Percentiles rank a stretch among this genome's conserved stretches.
Evolutionary conservation across 1,140 invertebrate species (phyloP).

Genomic region (Penaeus vannamei): DNA sequence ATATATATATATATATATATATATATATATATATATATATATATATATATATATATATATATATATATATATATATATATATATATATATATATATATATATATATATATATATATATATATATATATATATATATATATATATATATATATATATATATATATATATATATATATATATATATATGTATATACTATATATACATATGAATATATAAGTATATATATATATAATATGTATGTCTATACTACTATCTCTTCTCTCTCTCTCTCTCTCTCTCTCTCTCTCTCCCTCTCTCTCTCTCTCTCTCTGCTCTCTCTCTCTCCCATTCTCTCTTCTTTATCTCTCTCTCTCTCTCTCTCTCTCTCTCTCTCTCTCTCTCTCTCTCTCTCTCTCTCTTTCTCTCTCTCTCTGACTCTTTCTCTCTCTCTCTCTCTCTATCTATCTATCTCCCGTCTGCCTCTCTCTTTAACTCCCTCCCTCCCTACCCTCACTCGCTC

Average conservation of each 20-base stretch:
- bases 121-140: too few species aligned
- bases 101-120: too few species aligned
- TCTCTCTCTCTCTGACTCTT: neutral
- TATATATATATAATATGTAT: neutral
- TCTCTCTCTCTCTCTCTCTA: slow-evolving; percentile 25
- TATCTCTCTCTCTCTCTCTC: neutral
- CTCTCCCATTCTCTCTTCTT: neutral
- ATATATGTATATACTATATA: neutral
- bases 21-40: too few species aligned
- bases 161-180: too few species aligned
- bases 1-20: too few species aligned
- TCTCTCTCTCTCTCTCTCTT: too few species aligned
- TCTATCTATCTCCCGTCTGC: too few species aligned
- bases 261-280: neutral
- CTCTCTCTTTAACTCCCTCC: too few species aligned
- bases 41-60: too few species aligned
- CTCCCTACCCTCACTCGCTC: neutral
- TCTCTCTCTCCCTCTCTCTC: neutral
- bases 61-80: too few species aligned
- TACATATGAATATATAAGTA: slow-evolving; percentile 4
- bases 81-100: too few species aligned
- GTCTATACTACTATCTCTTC: neutral
- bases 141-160: too few species aligned
- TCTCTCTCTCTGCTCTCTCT: neutral
- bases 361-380: neutral